Percentiles rank a stretch among this genome's conserved stretches.
Evolutionary conservation across 2,888 invertebrate genomes (phyloP).

Genomic region (Tetranychus piercei): DNA sequence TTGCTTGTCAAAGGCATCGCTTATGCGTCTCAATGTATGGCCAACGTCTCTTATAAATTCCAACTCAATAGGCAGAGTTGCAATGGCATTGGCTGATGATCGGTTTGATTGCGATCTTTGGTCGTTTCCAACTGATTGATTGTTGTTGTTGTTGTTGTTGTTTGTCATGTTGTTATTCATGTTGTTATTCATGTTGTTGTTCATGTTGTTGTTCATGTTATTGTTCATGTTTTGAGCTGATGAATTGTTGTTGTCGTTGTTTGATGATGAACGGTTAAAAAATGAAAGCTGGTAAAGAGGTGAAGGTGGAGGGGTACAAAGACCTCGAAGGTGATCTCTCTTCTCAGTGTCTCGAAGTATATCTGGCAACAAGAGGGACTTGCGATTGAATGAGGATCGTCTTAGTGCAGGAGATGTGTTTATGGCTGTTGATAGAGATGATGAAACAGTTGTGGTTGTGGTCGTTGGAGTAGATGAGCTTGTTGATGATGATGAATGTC

Average conservation of each 20-base stretch:
- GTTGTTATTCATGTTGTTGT: background rate
- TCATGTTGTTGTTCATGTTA: background rate
- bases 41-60: background rate
- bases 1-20: background rate
- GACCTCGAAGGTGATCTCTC: background rate
- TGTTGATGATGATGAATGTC: background rate
- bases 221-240: background rate
- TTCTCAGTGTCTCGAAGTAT: background rate
- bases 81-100: background rate
- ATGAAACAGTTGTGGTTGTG: background rate
- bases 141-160: background rate
- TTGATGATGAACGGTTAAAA: background rate
- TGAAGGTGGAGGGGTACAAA: background rate
- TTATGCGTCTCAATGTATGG: background rate
- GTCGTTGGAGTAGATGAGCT: background rate
- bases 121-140: background rate
- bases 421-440: background rate
- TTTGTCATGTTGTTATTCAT: background rate
- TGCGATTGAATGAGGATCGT: background rate
- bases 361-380: background rate
- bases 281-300: background rate
- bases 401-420: background rate
- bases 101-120: background rate
- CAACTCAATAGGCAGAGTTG: background rate
- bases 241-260: background rate